phyloP scores from a whole-genome alignment of 2,888 invertebrate genomes.

The Auanema freiburgensis region DNA sequence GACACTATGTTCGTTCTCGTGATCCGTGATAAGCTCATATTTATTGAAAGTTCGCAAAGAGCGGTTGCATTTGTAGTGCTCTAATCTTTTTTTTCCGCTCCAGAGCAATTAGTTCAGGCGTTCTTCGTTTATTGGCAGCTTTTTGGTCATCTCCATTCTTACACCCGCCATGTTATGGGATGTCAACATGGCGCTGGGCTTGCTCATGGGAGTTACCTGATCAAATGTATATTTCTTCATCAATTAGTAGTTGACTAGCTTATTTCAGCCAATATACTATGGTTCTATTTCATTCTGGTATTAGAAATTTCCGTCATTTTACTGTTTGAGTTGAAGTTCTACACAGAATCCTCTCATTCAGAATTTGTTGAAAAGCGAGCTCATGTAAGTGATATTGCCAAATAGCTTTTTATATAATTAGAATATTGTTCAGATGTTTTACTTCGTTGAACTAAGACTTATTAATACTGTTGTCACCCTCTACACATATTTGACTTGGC shows the following conservation, averaged over 20 bases:
- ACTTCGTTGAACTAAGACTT: constrained; percentile 24
- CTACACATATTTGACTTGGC: constrained; percentile 39
- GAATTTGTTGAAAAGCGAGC: constrained; percentile 31
- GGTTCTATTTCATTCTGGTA: constrained; percentile 25
- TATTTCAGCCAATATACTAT: constrained; percentile 25
- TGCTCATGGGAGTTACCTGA: constrained; percentile 16
- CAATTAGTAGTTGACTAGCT: not conserved
- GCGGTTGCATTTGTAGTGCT: too few species aligned
- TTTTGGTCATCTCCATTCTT: constrained; percentile 33
- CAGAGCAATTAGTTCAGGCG: not conserved
- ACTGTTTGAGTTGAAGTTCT: constrained; percentile 32
- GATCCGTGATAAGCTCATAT: not conserved
- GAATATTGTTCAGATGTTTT: constrained; percentile 28
- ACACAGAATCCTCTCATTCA: constrained; percentile 29
- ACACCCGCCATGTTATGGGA: constrained; percentile 19
- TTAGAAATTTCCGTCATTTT: constrained; percentile 23
- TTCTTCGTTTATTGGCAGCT: constrained; percentile 42
- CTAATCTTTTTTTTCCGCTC: too few species aligned
- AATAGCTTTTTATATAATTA: not conserved
- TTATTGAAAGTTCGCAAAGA: too few species aligned
- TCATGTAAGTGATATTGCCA: constrained; percentile 17
- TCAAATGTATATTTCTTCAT: constrained; percentile 13
- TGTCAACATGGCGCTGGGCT: constrained; percentile 21
- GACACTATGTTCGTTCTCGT: not conserved
- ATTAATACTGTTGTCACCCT: constrained; percentile 30